Percentiles rank a stretch among this genome's conserved stretches.
Evolutionary conservation across 2,113 vertebrate species (phyloP).

Genomic region (Irena cyanogastra): DNA sequence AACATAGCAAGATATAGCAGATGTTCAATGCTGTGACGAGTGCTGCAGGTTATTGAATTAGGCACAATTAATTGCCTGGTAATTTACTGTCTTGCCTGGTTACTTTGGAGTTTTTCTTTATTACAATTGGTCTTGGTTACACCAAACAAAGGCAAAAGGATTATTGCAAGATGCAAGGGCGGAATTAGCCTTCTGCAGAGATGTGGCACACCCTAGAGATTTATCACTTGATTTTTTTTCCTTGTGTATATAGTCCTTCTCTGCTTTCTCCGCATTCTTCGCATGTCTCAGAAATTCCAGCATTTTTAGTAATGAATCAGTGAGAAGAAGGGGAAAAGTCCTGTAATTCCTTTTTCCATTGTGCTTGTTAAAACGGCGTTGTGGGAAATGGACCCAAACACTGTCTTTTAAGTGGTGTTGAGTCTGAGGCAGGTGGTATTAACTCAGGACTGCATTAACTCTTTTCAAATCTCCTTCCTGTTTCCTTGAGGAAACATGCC

Average conservation of each 20-base stretch:
- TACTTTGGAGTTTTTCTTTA: background rate
- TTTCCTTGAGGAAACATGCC: constrained; percentile 62
- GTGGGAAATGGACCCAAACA: constrained; percentile 64
- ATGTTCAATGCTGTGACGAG: background rate
- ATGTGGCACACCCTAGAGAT: background rate
- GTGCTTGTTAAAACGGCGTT: constrained; percentile 59
- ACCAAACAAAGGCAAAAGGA: background rate
- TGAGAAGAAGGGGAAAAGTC: constrained; percentile 44
- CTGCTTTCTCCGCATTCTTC: constrained; percentile 49
- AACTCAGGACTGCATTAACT: constrained; percentile 61
- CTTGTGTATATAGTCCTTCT: background rate
- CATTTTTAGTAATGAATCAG: constrained; percentile 37
- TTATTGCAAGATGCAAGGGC: background rate
- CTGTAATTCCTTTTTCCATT: constrained; percentile 62
- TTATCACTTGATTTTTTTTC: constrained; percentile 14
- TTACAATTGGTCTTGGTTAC: background rate
- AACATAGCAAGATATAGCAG: background rate
- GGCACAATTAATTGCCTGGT: background rate
- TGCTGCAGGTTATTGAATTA: background rate
- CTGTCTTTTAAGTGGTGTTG: constrained; percentile 69
- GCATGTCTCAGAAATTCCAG: constrained; percentile 53
- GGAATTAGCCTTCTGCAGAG: background rate
- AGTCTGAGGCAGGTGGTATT: constrained; percentile 67
- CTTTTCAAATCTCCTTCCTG: constrained; percentile 63
- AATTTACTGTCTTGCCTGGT: background rate